Evolutionary conservation across 2,888 invertebrate species (phyloP), one percentile per base, ranked within the genome.

Genomic region (Acanthopleura granulata): DNA sequence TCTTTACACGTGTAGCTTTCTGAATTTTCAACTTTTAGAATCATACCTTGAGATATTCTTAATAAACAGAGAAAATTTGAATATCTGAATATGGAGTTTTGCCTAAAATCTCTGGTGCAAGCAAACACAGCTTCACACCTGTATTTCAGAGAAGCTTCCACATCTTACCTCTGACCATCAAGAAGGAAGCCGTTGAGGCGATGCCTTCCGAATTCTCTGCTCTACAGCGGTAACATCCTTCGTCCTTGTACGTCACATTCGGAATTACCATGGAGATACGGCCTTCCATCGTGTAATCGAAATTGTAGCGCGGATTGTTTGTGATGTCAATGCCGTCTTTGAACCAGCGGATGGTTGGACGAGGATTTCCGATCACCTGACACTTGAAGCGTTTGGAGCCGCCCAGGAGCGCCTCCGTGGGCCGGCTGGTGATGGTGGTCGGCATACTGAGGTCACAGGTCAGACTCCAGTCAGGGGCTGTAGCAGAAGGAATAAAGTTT

Each of bases 201-300:
- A 84, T 83, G 40, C 90, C 90, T 78, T 89, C 88, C 15, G 87
- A 85, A 81, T 90, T 90, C 74, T 88, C 87, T 1, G 90, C 90
- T 66, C 85, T 77, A 75, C 90, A 90, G 76, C 83, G 83, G 79
- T 90, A 90, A 61, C 85, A 81, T 57, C 90, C 90, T 77, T 88
- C 88, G 77, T 90, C 90, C 25, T 80, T 78, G 29, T 81, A 79
- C 15, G 82, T 80, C 27, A 89, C 85, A 70, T 88, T 82, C 57
- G 85, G 83, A 62, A 90, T 86, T 71, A 86, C 78, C 80, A 89
- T 83, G 18, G 88, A 86, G 66, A 89, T 84, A 69, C 84, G 79
- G 15, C 89, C 90, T 22, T 86, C 86, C 27, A 79, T 74, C 40
- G 82, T 81, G 75, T 83, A 83, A 73, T 82, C 82, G 75, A 89